phyloP scores from a whole-genome alignment of 2,113 vertebrate species.

The Psephotus haematonotus region DNA sequence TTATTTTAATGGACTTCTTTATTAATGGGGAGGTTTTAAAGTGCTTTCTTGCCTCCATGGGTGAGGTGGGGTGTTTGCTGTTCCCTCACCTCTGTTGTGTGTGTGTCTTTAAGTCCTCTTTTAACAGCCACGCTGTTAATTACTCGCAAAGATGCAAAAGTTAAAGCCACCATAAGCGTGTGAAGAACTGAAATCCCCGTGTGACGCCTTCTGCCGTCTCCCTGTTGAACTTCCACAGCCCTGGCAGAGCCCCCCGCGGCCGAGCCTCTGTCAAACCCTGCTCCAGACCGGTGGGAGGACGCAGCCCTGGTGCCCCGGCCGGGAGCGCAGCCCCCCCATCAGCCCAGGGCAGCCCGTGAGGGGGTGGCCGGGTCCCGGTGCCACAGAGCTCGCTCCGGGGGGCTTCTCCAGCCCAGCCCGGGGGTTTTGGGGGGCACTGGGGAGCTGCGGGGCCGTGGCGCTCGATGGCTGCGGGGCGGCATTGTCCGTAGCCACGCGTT shows the following conservation, averaged over 20 bases:
- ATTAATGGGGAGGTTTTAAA: not conserved
- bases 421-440: not conserved
- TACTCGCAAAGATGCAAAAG: not conserved
- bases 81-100: not conserved
- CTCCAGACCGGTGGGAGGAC: not conserved
- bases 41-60: not conserved
- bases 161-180: not conserved
- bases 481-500: not conserved
- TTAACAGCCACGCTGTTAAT: slow-evolving; percentile 17
- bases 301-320: not conserved
- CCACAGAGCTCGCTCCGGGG: not conserved
- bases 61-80: not conserved
- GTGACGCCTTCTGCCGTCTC: not conserved
- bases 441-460: not conserved
- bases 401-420: no score
- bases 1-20: not conserved
- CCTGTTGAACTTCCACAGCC: not conserved
- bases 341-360: not conserved
- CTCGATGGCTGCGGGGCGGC: not conserved
- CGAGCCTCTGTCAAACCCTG: not conserved
- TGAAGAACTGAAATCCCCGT: not conserved
- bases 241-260: not conserved
- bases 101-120: not conserved
- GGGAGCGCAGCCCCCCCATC: not conserved
- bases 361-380: not conserved